Percentiles rank a stretch among this genome's conserved stretches.
phyloP scores from a whole-genome alignment of 64 coral and sea anemone species.

The Cladopsammia gracilis region DNA sequence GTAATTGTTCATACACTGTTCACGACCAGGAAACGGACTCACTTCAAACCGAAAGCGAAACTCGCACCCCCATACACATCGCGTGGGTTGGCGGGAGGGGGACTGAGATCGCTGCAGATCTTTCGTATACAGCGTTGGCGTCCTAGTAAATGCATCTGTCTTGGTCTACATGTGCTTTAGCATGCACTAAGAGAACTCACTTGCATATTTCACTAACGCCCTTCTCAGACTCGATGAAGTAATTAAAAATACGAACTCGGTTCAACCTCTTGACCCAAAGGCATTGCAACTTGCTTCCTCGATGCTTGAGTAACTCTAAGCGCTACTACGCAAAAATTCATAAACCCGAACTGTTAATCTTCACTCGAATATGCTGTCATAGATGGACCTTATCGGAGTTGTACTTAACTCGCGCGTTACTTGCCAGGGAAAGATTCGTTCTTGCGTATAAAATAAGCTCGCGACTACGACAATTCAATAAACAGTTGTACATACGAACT shows the following conservation, averaged over 20 bases:
- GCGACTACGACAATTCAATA: background rate
- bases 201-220: background rate
- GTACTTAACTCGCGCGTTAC: background rate
- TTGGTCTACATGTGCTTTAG: background rate
- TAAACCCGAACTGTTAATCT: background rate
- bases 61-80: background rate
- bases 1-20: background rate
- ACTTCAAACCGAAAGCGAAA: slow-evolving; percentile 6
- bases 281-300: background rate
- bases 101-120: background rate
- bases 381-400: background rate
- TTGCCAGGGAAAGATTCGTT: background rate
- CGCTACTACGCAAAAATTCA: background rate
- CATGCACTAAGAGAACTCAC: background rate
- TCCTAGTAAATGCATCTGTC: too few species aligned
- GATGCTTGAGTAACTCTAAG: slow-evolving; percentile 7
- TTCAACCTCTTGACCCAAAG: slow-evolving; percentile 42
- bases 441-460: background rate
- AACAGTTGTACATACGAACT: background rate
- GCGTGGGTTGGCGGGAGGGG: background rate
- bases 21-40: background rate
- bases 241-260: background rate
- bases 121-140: too few species aligned
- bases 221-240: background rate
- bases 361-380: background rate